phyloP scores from a whole-genome alignment of 2,797 vertebrate genomes.

The Diglossa cyanea region DNA sequence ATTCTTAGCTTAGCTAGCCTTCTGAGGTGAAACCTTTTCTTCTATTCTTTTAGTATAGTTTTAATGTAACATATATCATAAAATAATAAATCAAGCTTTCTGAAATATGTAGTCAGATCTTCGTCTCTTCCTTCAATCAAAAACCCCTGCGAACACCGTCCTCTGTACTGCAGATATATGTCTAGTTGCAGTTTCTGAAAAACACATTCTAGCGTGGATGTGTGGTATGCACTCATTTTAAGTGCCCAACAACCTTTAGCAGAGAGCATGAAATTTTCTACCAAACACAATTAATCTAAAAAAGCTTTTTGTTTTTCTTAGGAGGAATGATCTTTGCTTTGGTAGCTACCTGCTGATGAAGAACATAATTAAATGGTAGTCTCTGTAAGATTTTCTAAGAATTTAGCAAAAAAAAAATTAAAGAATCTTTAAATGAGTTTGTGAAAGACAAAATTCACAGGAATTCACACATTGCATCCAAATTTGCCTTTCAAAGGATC shows the following conservation, averaged over 20 bases:
- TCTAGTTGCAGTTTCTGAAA: neutral
- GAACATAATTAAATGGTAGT: neutral
- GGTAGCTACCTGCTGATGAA: neutral
- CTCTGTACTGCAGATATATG: neutral
- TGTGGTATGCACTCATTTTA: neutral
- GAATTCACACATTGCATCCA: neutral
- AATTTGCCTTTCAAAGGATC: neutral
- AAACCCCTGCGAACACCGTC: too few species aligned
- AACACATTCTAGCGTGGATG: neutral
- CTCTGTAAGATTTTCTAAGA: neutral
- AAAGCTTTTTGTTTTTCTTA: neutral
- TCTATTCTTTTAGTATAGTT: too few species aligned
- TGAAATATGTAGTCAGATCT: too few species aligned
- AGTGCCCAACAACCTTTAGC: neutral
- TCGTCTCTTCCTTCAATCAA: too few species aligned
- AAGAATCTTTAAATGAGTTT: neutral
- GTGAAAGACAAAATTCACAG: neutral
- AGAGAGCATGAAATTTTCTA: neutral
- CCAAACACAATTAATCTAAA: neutral
- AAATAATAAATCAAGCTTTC: too few species aligned
- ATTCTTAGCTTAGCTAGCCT: too few species aligned
- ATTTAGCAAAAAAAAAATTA: neutral
- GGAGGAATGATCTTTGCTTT: neutral
- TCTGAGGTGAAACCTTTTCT: too few species aligned
- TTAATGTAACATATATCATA: too few species aligned